Base-by-base conservation (phyloP, 2,888 invertebrate species). In the Sinentomon sp. region DNA sequence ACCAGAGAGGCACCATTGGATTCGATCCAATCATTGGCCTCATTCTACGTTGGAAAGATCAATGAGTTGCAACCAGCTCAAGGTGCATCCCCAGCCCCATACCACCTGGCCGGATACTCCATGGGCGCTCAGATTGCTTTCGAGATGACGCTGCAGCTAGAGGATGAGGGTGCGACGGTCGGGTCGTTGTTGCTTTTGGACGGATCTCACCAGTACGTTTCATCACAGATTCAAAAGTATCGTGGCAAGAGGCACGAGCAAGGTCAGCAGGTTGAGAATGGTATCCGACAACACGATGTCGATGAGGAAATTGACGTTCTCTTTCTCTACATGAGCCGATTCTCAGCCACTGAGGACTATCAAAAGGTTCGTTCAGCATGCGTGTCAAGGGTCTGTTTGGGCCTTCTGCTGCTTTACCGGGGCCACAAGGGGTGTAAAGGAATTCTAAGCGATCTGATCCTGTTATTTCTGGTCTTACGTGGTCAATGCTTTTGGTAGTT, bases 71-170 rank as follows among this genome's bases (percentile, higher is more conserved):
- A n/a, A n/a, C n/a, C n/a, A n/a, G n/a, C n/a, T n/a, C n/a, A n/a
- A n/a, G n/a, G n/a, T n/a, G n/a, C n/a, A n/a, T n/a, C n/a, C n/a
- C n/a, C n/a, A n/a, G n/a, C n/a, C 39, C 85, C 89, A 3, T 89
- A 82, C 60, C 66, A 69, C 31, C 57, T 97, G 40, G 67, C 77
- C 27, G 94, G 92, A 3, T 94, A 97, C 57, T 94, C 92, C 1
- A 92, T 80, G 54, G 94, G 97, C 39, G 80, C 83, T 25, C 69
- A 75, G 44, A 74, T 94, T 21, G 87, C 85, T 13, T 80, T 85
- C 52, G 92, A 92, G 59, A 89, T 94, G 70, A 78, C 78, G 17
- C 56, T 74, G 20, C 74, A 77, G 50, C 57, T 92, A 33, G 77
- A 83, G 50, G 56, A 60, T 41, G 56, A 55, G 25, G 48, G 45